These are phyloP conservation scores for Smutsia gigantea DNA, from an alignment of 2,797 vertebrate species.

Conservation along the genomic window DNA sequence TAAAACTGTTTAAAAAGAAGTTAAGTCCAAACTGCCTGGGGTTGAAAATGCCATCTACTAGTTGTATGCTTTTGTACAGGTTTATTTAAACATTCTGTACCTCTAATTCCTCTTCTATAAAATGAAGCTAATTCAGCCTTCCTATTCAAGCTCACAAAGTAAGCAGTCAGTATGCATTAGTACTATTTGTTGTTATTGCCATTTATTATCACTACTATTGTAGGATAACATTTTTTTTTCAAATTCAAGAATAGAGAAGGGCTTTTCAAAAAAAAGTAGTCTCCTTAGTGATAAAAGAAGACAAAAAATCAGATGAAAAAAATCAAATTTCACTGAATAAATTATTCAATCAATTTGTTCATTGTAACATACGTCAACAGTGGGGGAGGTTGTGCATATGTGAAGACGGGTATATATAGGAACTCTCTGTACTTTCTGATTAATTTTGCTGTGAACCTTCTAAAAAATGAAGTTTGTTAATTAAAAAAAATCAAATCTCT, in stretches of 20 bases:
- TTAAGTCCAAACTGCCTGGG: not conserved
- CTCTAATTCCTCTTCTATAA: conserved; percentile 14
- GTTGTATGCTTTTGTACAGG: not conserved
- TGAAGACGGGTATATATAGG: not conserved
- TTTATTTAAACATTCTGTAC: not conserved
- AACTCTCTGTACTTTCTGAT: not conserved
- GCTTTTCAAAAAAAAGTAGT: not conserved
- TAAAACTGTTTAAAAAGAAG: not conserved
- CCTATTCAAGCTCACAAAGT: not conserved
- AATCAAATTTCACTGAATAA: not conserved
- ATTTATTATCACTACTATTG: not conserved
- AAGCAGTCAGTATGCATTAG: not conserved
- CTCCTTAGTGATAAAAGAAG: not conserved
- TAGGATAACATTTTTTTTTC: not conserved
- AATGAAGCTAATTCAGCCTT: conserved; percentile 33
- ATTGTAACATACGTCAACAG: not conserved
- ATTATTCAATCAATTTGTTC: not conserved
- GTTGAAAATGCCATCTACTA: not conserved
- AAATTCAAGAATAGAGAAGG: not conserved
- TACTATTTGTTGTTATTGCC: not conserved
- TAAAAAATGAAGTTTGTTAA: not conserved
- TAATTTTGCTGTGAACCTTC: not conserved
- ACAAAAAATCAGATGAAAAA: not conserved
- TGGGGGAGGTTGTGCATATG: not conserved
- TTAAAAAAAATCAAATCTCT: not conserved